Evolutionary conservation across 2,797 vertebrate genomes (phyloP).

Genomic region (Lemur catta): DNA sequence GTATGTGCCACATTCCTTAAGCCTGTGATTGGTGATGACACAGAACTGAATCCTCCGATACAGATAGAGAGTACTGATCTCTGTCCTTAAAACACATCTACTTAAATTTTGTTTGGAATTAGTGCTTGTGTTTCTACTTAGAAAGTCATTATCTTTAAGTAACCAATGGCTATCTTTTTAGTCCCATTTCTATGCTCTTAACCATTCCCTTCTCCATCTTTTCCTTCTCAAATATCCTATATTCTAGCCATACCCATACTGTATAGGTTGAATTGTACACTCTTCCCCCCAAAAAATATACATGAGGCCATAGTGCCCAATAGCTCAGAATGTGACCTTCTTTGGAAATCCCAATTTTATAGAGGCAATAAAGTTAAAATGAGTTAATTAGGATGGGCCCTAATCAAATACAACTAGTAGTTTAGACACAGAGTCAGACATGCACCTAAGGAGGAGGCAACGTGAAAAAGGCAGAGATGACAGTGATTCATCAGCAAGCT

Average conservation of each 20-base stretch:
- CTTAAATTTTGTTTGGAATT: neutral
- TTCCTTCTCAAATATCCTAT: neutral
- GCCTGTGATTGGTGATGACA: neutral
- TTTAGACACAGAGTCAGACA: neutral
- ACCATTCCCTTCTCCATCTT: neutral
- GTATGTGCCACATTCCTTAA: neutral
- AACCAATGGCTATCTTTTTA: neutral
- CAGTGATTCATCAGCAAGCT: no score
- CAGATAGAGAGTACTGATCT: neutral
- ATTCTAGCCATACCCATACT: neutral
- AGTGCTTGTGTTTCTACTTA: neutral
- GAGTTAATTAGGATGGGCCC: neutral
- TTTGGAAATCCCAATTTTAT: neutral
- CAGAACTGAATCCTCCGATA: neutral
- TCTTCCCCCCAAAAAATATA: neutral
- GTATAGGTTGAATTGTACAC: neutral
- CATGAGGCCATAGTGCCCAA: neutral
- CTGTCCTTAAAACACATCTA: neutral
- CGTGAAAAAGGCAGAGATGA: neutral
- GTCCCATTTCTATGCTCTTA: neutral
- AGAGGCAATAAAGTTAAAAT: neutral
- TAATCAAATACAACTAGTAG: neutral
- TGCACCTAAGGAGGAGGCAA: neutral
- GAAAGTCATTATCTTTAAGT: neutral
- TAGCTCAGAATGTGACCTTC: neutral